Conservation (phyloP, 1,140 invertebrate species). For the Camponotus vicinus region DNA sequence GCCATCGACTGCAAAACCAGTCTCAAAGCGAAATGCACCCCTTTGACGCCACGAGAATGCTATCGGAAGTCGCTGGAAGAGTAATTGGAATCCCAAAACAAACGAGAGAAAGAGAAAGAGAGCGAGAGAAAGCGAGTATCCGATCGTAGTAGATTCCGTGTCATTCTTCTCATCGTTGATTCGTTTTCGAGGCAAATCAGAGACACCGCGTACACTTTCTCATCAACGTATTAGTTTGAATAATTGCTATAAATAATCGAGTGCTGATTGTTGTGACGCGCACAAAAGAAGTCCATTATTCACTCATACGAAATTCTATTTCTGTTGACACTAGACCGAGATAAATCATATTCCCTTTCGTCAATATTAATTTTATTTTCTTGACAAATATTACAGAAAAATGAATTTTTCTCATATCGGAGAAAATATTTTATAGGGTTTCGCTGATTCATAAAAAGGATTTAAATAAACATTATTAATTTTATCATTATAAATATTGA, state of each 20-base stretch:
- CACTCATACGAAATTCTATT: not conserved
- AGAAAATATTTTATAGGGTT: not conserved
- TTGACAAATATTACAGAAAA: not conserved
- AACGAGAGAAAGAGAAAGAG: conserved; percentile 20
- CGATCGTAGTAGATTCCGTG: not conserved
- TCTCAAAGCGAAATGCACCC: conserved; percentile 46
- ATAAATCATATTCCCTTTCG: not conserved
- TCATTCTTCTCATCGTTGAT: not conserved
- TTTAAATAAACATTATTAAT: not conserved
- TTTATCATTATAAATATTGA: not conserved
- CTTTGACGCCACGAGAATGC: conserved; percentile 47
- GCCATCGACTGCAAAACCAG: conserved; percentile 5
- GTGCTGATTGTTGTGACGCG: not conserved
- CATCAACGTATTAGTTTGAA: conserved; percentile 34
- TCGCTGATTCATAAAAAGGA: not conserved
- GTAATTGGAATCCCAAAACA: conserved; percentile 59
- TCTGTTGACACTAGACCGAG: not conserved
- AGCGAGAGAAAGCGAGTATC: not conserved
- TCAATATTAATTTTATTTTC: conserved; percentile 8
- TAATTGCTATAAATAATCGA: conserved; percentile 40
- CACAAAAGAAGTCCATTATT: conserved; percentile 9
- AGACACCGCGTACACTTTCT: not conserved
- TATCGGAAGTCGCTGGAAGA: conserved; percentile 54
- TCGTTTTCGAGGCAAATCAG: conserved; percentile 10
- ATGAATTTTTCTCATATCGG: not conserved